Conservation (phyloP, 2,888 invertebrate genomes). For the Rhagium mordax region DNA sequence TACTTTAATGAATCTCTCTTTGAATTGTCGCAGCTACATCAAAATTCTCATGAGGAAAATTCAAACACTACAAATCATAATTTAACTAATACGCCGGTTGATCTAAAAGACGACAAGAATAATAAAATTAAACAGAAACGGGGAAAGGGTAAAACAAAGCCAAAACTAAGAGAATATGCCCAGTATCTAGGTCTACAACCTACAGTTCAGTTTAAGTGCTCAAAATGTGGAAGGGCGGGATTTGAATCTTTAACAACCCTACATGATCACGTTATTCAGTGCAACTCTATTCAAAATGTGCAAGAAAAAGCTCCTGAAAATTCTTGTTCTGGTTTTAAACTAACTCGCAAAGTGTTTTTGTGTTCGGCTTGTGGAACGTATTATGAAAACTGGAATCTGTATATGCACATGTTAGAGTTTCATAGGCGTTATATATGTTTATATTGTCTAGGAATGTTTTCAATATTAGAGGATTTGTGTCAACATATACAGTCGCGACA, state of each 20-base stretch:
- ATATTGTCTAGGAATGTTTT: conserved; percentile 88
- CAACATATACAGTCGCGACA: conserved; percentile 86
- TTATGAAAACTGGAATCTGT: conserved; percentile 90
- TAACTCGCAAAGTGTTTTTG: conserved; percentile 84
- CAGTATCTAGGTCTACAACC: conserved; percentile 82
- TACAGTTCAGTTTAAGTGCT: conserved; percentile 81
- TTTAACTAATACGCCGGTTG: conserved; percentile 19
- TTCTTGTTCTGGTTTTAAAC: conserved; percentile 73
- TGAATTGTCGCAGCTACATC: conserved; percentile 65
- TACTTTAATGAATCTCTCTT: conserved; percentile 68
- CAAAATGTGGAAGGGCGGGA: conserved; percentile 80
- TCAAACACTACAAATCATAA: conserved; percentile 33
- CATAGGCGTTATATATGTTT: conserved; percentile 88
- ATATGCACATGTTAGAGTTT: conserved; percentile 87
- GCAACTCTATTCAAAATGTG: conserved; percentile 66
- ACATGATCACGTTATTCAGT: conserved; percentile 80
- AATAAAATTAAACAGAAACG: conserved; percentile 44
- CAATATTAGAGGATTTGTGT: conserved; percentile 84
- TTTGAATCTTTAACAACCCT: conserved; percentile 78
- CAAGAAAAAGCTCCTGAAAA: conserved; percentile 66
- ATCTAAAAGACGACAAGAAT: conserved; percentile 37
- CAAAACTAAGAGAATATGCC: conserved; percentile 74
- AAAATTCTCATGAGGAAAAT: conserved; percentile 45
- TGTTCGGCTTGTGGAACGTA: conserved; percentile 88
- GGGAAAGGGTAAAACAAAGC: conserved; percentile 60